Evolutionary conservation across 2,797 vertebrate genomes (phyloP).

Genomic region (Myotis pilosus): DNA sequence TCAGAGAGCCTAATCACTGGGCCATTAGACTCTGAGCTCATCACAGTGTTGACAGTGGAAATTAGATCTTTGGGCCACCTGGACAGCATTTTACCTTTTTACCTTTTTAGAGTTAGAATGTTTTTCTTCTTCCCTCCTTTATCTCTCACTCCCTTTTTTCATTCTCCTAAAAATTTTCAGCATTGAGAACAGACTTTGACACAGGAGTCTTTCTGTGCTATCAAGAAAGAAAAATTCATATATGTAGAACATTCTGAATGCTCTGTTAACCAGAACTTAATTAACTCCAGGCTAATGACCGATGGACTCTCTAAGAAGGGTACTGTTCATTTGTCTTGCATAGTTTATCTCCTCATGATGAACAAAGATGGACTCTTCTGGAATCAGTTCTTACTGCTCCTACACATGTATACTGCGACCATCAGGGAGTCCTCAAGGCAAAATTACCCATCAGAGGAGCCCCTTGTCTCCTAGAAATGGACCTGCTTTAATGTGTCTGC

Average conservation of each 20-base stretch:
- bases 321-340: not conserved
- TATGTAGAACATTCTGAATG: not conserved
- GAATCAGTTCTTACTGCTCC: not conserved
- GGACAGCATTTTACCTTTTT: not conserved
- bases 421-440: not conserved
- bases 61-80: conserved; percentile 23
- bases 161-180: not conserved
- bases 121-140: not conserved
- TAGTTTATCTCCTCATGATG: not conserved
- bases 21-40: not conserved
- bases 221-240: not conserved
- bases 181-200: not conserved
- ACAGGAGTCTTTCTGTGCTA: not conserved
- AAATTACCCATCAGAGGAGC: not conserved
- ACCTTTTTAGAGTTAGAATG: not conserved
- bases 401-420: not conserved
- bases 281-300: not conserved
- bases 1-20: not conserved
- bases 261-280: not conserved
- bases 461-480: not conserved
- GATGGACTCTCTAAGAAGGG: not conserved
- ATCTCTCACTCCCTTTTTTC: not conserved
- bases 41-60: not conserved
- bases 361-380: not conserved
- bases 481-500: not conserved